A percentile compares a stretch with the other conserved stretches of the same genome.
These are phyloP conservation scores for Achroia grisella DNA, from an alignment of 1,140 invertebrate species.

Conservation along the genomic window DNA sequence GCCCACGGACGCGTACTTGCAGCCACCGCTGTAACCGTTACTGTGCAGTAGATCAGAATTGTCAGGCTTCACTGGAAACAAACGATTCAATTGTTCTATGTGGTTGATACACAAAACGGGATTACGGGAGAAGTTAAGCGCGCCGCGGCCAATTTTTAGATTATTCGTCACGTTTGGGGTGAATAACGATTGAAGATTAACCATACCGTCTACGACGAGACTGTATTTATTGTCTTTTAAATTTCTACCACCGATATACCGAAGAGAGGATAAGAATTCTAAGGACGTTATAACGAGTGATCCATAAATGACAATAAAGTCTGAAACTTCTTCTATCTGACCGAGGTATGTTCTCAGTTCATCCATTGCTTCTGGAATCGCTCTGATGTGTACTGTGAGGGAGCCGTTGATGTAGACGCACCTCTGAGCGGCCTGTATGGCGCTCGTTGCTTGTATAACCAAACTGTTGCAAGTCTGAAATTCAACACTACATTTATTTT, in stretches of 20 bases:
- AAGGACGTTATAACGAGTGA: constrained; percentile 85
- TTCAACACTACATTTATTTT: too few relatives aligned
- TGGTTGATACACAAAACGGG: constrained; percentile 81
- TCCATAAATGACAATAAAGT: constrained; percentile 81
- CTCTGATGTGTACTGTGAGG: constrained; percentile 40
- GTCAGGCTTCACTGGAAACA: constrained; percentile 31
- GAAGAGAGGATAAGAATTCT: constrained; percentile 83
- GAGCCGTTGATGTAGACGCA: constrained; percentile 69
- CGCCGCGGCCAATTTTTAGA: constrained; percentile 76
- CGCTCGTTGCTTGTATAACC: constrained; percentile 25
- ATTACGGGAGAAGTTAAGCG: constrained; percentile 84
- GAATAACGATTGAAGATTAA: constrained; percentile 80
- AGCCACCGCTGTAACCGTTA: constrained; percentile 50
- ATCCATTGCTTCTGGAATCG: constrained; percentile 73
- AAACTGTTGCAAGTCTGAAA: constrained; percentile 47
- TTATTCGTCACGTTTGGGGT: constrained; percentile 52
- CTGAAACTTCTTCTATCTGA: constrained; percentile 82
- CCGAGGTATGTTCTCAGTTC: constrained; percentile 83
- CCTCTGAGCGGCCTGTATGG: constrained; percentile 37
- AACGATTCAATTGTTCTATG: constrained; percentile 75
- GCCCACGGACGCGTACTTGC: constrained; percentile 31
- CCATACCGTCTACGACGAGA: constrained; percentile 82
- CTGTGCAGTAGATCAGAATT: constrained; percentile 31
- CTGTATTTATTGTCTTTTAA: constrained; percentile 76
- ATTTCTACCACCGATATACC: constrained; percentile 49